A percentile compares a stretch with the other conserved stretches of the same genome.
phyloP scores from a whole-genome alignment of 2,797 vertebrate species.

The Girardinus metallicus region DNA sequence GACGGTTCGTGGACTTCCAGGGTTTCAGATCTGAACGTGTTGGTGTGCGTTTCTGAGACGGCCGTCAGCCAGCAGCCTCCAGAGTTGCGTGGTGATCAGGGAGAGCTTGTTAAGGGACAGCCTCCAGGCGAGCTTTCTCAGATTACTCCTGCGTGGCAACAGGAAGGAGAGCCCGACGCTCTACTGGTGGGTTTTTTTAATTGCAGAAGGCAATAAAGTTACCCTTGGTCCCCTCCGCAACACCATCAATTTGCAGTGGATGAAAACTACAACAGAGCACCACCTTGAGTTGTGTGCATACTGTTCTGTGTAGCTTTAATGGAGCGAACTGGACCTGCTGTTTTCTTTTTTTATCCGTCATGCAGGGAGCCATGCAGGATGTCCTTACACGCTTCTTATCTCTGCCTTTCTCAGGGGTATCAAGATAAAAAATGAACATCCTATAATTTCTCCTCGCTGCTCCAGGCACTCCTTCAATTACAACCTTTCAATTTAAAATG shows the following conservation, averaged over 20 bases:
- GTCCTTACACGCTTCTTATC: conserved; percentile 52
- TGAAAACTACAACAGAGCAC: conserved; percentile 55
- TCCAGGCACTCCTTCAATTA: conserved; percentile 69
- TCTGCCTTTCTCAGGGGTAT: conserved; percentile 57
- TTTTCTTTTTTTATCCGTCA: conserved; percentile 9
- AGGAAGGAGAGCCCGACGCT: conserved; percentile 36
- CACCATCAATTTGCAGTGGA: conserved; percentile 45
- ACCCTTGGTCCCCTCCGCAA: background rate
- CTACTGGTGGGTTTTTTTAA: conserved; percentile 59
- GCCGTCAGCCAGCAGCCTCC: conserved; percentile 68
- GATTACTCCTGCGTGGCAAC: conserved; percentile 62
- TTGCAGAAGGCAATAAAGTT: conserved; percentile 62
- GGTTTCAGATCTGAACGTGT: conserved; percentile 37
- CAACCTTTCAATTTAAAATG: conserved; percentile 73
- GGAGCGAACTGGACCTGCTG: conserved; percentile 18
- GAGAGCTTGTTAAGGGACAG: conserved; percentile 71
- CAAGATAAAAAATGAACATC: conserved; percentile 66
- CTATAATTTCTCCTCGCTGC: conserved; percentile 63
- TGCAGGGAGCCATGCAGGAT: conserved; percentile 44
- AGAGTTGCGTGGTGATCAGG: conserved; percentile 50
- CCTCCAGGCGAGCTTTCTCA: conserved; percentile 71
- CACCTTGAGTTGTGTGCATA: conserved; percentile 41
- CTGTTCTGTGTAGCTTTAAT: conserved; percentile 46
- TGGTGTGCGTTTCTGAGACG: conserved; percentile 64
- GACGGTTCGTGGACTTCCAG: background rate